Evolutionary conservation across 2,797 vertebrate species (phyloP), one percentile per base, ranked within the genome.

Genomic region (Crenichthys baileyi): DNA sequence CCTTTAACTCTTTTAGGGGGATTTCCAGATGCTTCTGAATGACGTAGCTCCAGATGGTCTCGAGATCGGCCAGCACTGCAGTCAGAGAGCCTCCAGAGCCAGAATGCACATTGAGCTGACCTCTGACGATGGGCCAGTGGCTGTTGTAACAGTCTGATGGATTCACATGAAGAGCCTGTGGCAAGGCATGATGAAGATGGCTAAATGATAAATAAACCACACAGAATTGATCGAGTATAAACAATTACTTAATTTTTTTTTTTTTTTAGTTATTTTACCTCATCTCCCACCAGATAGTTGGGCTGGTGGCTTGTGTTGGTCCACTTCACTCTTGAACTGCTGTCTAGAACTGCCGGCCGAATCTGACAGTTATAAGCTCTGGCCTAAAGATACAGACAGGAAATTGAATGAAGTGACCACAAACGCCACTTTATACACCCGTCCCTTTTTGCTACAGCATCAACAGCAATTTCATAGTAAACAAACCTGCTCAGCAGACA

Each of bases 1-100:
- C 98, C 97, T 99, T 99, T 31, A 99, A 91, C 93, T 99, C 98
- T 95, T 97, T 98, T 73, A 98, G 84, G 1, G 97, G 96, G 84
- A 99, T 98, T 93, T 99, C 98, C 85, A 99, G 94, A 18, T 97
- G 96, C 67, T 98, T 99, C 83, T 99, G 98, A 91, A 99, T 95
- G 70, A 97, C 94, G 36, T 98, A 92, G 79, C 96, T 96, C 98
- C 98, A 99, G 93, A 99, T 98, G 0, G 96, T 94, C 94, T 99
- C 97, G 51, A 99, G 96, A 89, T 99, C 97, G 22, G 96, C 95
- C 81, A 99, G 90, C 0, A 98, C 95, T 1, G 97, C 97, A 0
- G 96, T 97, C 77, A 99, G 95, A 11, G 98, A 99, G 36, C 97
- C 98, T 18, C 97, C 97, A 2, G 96, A 94, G 55, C 97, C 96